phyloP scores from a whole-genome alignment of 2,888 invertebrate genomes.

The Hypolimnas misippus region DNA sequence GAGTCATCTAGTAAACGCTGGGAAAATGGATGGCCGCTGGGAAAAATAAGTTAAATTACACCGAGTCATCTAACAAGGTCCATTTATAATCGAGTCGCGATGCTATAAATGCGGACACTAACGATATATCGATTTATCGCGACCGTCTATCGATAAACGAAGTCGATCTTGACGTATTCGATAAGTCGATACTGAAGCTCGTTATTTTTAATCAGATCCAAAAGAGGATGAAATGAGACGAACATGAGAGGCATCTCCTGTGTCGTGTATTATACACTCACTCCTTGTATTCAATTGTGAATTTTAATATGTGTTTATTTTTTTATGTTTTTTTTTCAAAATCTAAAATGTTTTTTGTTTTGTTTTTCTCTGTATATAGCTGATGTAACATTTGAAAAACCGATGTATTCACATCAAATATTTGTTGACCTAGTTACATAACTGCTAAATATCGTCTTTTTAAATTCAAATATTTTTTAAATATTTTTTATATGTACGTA shows the following conservation, averaged over 20 bases:
- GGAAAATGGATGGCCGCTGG: background rate
- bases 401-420: too few species aligned
- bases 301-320: background rate
- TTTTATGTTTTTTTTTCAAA: background rate
- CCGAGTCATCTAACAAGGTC: slow-evolving; percentile 1
- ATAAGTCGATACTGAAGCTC: slow-evolving; percentile 29
- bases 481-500: too few species aligned
- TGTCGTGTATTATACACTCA: slow-evolving; percentile 8
- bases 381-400: too few species aligned
- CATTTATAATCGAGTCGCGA: slow-evolving; percentile 9
- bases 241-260: slow-evolving; percentile 26
- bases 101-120: slow-evolving; percentile 17
- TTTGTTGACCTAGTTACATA: too few species aligned
- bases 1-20: background rate
- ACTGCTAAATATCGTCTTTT: too few species aligned
- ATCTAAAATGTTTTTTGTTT: too few species aligned
- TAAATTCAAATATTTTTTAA: too few species aligned
- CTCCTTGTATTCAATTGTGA: slow-evolving; percentile 1
- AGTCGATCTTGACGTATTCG: slow-evolving; percentile 24
- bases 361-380: too few species aligned
- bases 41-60: slow-evolving; percentile 6
- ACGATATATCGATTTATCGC: slow-evolving; percentile 31
- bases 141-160: slow-evolving; percentile 28
- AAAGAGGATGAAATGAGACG: slow-evolving; percentile 34
- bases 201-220: slow-evolving; percentile 43